A percentile compares a stretch with the other conserved stretches of the same genome.
Conservation (phyloP, 1,140 invertebrate genomes). For the Alviniconcha marisindica region DNA sequence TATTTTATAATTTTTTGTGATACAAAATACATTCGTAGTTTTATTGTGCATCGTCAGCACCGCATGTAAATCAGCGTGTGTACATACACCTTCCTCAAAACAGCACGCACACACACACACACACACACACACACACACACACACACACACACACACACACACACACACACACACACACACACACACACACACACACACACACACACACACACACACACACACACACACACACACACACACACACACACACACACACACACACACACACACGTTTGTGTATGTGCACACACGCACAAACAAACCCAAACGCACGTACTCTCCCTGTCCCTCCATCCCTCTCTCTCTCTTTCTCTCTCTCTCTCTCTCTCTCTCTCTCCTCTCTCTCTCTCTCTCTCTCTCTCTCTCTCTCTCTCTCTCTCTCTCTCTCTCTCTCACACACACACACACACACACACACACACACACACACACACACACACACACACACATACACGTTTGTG, state of each 20-base stretch:
- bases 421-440: neutral
- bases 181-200: constrained; percentile 9
- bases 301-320: neutral
- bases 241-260: no score
- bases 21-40: no score
- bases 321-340: neutral
- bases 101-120: no score
- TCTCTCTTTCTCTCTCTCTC: neutral
- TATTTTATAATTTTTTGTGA: no score
- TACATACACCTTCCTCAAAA: no score
- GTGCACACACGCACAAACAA: no score
- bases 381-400: neutral
- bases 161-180: neutral
- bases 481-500: neutral
- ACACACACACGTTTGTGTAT: no score
- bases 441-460: constrained; percentile 10
- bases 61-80: no score
- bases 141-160: neutral
- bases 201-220: constrained; percentile 13
- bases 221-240: constrained; percentile 1
- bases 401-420: neutral
- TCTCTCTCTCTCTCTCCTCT: neutral
- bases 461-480: constrained; percentile 3
- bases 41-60: no score
- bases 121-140: neutral